Base-by-base conservation (phyloP, 2,888 invertebrate species). In the Pristionchus maxplancki region DNA sequence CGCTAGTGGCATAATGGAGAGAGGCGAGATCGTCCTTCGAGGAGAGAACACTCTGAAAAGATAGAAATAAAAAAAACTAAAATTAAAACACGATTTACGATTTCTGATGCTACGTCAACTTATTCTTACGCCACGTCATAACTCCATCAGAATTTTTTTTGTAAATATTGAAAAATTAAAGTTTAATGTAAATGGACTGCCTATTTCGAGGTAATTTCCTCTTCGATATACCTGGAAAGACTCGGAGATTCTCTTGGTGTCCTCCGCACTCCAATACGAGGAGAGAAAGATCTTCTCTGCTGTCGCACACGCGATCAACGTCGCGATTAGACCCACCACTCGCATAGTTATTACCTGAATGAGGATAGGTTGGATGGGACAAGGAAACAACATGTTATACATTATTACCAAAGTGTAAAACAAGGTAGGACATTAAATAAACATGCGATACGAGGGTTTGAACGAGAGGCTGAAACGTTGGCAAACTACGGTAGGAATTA, bases 1-100 rank as follows among this genome's bases (percentile, higher is more conserved):
- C 88, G 67, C 89, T 89, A 15, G 84, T 78, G 40, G 89, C 87
- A 62, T 89, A 89, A 64, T 89, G 89, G 11, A 83, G 53, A 83
- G 88, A 40, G 20, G 89, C 37, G 53, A 89, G 53, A 48, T 89
- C 86, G 34, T 86, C 81, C 62, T 89, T 89, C 28, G 87, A 64
- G 24, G 58, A 37, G 34, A 89, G 88, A 31, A 81, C 74, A 53
- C 58, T 87, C 90, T 90, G 67, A 84, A 81, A 44, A 48, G 8
- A 81, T 81, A 48, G 11, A 58, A 17, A 31, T 28, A 37, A 28
- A 50, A 50, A 50, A 3, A 82, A n/a, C 2, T 81, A 31, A 31
- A 50, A 15, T n/a, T 5, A 50, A 13, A 44, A 48, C 15, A 48
- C n/a, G 8, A 83, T 24, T 31, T 8, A 20, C 15, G 6, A 9